Evolutionary conservation across 1,140 invertebrate species (phyloP), one percentile per base, ranked within the genome.

Genomic region (Diplogasteroides magnus): DNA sequence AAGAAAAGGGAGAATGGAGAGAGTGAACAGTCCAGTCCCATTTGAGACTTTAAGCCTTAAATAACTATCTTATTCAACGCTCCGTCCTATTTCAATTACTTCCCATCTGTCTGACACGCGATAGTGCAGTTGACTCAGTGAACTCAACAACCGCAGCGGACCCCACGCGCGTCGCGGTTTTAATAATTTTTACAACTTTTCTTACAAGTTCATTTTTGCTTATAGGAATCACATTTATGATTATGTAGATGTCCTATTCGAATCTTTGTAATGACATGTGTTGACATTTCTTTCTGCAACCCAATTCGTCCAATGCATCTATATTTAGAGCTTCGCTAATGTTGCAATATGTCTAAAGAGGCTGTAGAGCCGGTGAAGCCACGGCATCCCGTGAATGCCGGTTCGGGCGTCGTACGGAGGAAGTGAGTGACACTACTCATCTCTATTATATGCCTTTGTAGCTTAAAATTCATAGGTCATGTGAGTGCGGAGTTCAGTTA

Each of bases 311-410:
- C 26, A 29, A 1, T 31, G 11, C 19, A 19, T 0, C 0, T 23
- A 31, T 31, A 61, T 28, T 3, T 26, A 59, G 11, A 59, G 27
- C 25, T 25, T 62, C 28, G 19, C 28, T 13, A 61, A 27, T 27
- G 28, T 61, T 64, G 55, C 37, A 56, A 55, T 29, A 65, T 65
- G 63, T 65, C 63, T 56, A 65, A 65, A 56, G 63, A 26, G 63
- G 37, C 63, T 27, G 63, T 56, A 65, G n/a, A n/a, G n/a, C n/a
- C n/a, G n/a, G n/a, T n/a, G n/a, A n/a, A n/a, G n/a, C n/a, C n/a
- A n/a, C n/a, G n/a, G n/a, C n/a, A n/a, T n/a, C n/a, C n/a, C n/a
- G n/a, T n/a, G n/a, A n/a, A n/a, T n/a, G n/a, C n/a, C n/a, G n/a
- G n/a, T n/a, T n/a, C n/a, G n/a, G n/a, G n/a, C n/a, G n/a, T n/a